Evolutionary conservation across 2,888 invertebrate genomes (phyloP).

Genomic region (Seira sanloemensis): DNA sequence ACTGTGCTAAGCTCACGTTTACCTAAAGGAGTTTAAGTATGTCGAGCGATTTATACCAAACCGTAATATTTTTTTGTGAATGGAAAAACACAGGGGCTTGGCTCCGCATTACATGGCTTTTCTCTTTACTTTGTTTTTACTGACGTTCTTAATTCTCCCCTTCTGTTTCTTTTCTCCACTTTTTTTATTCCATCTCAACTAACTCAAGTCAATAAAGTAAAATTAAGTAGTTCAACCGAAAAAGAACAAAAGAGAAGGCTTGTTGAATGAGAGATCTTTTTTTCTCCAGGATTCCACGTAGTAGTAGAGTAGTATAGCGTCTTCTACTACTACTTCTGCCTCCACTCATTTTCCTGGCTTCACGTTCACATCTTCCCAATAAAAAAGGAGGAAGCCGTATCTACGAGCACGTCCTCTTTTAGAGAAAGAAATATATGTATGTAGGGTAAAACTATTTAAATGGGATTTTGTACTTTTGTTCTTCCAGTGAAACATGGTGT

Average conservation of each 20-base stretch:
- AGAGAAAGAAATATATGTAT: no score
- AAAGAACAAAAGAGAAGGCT: constrained; percentile 29
- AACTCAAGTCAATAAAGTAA: constrained; percentile 72
- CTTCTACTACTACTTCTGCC: no score
- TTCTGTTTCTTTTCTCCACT: constrained; percentile 27
- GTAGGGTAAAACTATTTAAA: no score
- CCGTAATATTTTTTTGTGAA: neutral
- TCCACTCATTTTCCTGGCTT: no score
- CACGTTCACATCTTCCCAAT: no score
- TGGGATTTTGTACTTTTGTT: no score
- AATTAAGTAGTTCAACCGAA: constrained; percentile 71
- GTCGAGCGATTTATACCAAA: neutral
- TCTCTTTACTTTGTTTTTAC: constrained; percentile 20
- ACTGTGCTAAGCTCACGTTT: neutral
- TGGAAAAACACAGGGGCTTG: neutral
- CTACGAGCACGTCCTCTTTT: no score
- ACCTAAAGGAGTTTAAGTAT: neutral
- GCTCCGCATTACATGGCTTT: neutral
- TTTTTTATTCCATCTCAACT: constrained; percentile 30
- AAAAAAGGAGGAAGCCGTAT: no score
- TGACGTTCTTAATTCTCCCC: constrained; percentile 35
- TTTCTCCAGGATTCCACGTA: no score
- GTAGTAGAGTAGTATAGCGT: no score
- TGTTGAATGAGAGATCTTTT: neutral
- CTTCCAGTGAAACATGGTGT: no score